Evolutionary conservation across 2,888 invertebrate genomes (phyloP).

Genomic region (Zele albiditarsus): DNA sequence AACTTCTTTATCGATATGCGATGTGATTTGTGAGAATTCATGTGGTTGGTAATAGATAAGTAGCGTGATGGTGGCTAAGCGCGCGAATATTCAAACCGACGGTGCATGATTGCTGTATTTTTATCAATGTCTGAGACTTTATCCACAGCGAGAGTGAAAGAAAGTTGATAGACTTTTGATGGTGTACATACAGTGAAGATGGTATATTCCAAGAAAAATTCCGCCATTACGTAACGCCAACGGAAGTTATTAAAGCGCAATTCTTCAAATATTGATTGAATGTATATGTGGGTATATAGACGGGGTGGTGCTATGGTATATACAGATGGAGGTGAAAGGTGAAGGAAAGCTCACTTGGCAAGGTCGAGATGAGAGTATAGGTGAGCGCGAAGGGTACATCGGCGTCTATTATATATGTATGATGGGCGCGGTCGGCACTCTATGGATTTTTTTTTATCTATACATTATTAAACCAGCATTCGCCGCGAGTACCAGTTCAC

Average conservation of each 20-base stretch:
- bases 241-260: conserved; percentile 69
- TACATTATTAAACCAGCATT: conserved; percentile 64
- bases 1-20: not conserved
- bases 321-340: conserved; percentile 57
- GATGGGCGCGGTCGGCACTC: conserved; percentile 69
- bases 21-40: too few relatives aligned
- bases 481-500: not conserved
- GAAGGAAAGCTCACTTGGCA: conserved; percentile 54
- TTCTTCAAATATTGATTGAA: conserved; percentile 72
- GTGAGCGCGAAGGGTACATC: conserved; percentile 58
- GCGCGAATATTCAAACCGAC: not conserved
- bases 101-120: not conserved
- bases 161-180: not conserved
- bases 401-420: conserved; percentile 70
- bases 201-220: not conserved
- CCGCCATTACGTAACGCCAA: not conserved
- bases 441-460: conserved; percentile 65
- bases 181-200: not conserved
- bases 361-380: conserved; percentile 63
- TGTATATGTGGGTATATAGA: conserved; percentile 51
- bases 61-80: not conserved
- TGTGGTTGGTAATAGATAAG: too few relatives aligned
- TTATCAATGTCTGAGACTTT: not conserved
- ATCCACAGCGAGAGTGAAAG: not conserved
- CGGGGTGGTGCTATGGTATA: conserved; percentile 49